Percentiles rank a stretch among this genome's conserved stretches.
phyloP scores from a whole-genome alignment of 2,888 invertebrate species.

The Autographa pulchrina region DNA sequence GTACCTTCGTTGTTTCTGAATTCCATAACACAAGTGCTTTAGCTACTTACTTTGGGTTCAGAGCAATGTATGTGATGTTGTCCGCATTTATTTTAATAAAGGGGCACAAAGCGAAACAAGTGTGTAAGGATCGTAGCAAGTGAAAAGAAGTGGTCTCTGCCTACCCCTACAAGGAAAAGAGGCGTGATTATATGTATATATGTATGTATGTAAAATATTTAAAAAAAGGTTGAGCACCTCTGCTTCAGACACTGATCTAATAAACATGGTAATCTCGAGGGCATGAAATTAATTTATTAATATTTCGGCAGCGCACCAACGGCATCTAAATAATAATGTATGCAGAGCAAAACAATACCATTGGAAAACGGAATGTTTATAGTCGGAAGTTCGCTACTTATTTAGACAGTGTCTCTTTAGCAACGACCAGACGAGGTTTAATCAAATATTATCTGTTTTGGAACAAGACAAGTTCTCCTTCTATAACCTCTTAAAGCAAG shows the following conservation, averaged over 20 bases:
- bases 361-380: slow-evolving; percentile 28
- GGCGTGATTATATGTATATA: no score
- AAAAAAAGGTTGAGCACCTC: slow-evolving; percentile 12
- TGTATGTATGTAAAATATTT: no score
- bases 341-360: slow-evolving; percentile 18
- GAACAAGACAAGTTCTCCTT: background rate
- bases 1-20: no score
- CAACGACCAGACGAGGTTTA: slow-evolving; percentile 1
- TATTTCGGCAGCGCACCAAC: slow-evolving; percentile 22
- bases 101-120: no score
- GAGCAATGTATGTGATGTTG: no score
- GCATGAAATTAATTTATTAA: slow-evolving; percentile 36
- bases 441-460: slow-evolving; percentile 11
- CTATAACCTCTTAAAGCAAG: no score
- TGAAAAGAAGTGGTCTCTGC: no score
- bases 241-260: slow-evolving; percentile 21
- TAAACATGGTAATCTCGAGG: slow-evolving; percentile 32
- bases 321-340: slow-evolving; percentile 17
- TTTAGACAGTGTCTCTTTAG: slow-evolving; percentile 3
- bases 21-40: no score
- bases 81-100: no score
- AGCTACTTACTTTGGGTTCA: no score
- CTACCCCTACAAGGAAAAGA: no score
- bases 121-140: no score
- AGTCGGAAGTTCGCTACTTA: slow-evolving; percentile 9